Conservation (phyloP, 2,797 vertebrate genomes). For the Chaetodon trifasciatus region DNA sequence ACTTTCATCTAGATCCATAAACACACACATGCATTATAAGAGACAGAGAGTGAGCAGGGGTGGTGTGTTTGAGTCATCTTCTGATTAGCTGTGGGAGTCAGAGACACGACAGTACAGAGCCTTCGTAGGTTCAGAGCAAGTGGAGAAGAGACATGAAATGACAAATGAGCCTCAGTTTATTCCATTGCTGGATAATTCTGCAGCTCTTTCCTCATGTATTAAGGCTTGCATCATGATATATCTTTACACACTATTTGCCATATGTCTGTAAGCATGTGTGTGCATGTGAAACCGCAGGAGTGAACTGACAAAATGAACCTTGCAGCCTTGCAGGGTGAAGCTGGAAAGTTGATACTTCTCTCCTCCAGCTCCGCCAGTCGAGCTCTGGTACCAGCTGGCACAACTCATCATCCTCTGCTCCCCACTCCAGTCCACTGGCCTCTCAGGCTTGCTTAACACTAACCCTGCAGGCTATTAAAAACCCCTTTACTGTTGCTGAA, state of each 20-base stretch:
- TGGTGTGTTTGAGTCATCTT: constrained; percentile 63
- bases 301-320: constrained; percentile 7
- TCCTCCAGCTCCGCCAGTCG: constrained; percentile 14
- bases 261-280: background rate
- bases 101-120: constrained; percentile 36
- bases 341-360: constrained; percentile 9
- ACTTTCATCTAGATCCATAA: constrained; percentile 37
- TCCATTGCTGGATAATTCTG: constrained; percentile 6
- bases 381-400: constrained; percentile 63
- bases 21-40: constrained; percentile 37
- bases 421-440: constrained; percentile 43
- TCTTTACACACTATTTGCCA: background rate
- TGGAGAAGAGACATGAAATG: constrained; percentile 40
- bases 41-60: constrained; percentile 54
- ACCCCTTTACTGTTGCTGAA: constrained; percentile 56
- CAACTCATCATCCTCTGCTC: constrained; percentile 26
- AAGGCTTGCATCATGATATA: background rate
- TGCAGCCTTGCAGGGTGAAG: background rate
- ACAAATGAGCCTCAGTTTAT: constrained; percentile 4
- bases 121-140: constrained; percentile 31
- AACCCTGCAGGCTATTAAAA: constrained; percentile 69
- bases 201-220: constrained; percentile 5
- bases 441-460: constrained; percentile 59
- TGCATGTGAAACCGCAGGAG: background rate
- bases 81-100: constrained; percentile 59